A percentile compares a stretch with the other conserved stretches of the same genome.
These are phyloP conservation scores for Dallia pectoralis DNA, from an alignment of 2,797 vertebrate species.

Conservation along the genomic window DNA sequence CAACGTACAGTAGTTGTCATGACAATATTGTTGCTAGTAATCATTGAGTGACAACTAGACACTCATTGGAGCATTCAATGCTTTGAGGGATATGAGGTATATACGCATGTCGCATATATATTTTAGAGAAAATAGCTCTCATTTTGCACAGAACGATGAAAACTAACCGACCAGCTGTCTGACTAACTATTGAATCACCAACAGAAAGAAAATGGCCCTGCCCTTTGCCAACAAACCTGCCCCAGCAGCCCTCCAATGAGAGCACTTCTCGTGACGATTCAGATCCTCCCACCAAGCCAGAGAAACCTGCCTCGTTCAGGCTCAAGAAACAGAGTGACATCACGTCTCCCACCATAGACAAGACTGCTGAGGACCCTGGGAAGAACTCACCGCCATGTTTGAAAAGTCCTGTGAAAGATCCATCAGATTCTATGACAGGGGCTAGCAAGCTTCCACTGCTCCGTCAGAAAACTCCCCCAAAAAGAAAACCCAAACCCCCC, in stretches of 20 bases:
- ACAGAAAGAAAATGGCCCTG: constrained; percentile 54
- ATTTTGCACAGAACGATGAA: background rate
- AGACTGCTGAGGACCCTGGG: constrained; percentile 23
- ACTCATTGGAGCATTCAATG: background rate
- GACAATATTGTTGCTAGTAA: too few species aligned
- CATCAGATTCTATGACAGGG: constrained; percentile 26
- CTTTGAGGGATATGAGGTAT: background rate
- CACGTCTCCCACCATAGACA: constrained; percentile 32
- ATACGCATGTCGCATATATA: background rate
- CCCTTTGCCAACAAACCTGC: constrained; percentile 18
- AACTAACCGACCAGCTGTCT: background rate
- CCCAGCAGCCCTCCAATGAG: constrained; percentile 53
- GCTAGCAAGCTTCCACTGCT: constrained; percentile 60
- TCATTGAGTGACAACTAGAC: too few species aligned
- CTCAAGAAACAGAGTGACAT: constrained; percentile 47
- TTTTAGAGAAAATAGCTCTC: background rate
- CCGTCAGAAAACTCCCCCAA: constrained; percentile 48
- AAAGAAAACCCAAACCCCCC: constrained; percentile 47
- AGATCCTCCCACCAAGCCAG: constrained; percentile 52
- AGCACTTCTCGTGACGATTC: constrained; percentile 47
- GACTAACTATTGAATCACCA: constrained; percentile 34
- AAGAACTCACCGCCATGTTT: constrained; percentile 21
- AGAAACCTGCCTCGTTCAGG: constrained; percentile 43
- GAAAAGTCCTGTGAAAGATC: constrained; percentile 42
- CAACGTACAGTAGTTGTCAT: background rate